Conservation (phyloP, 2,113 vertebrate genomes). For the Calyptomena viridis region DNA sequence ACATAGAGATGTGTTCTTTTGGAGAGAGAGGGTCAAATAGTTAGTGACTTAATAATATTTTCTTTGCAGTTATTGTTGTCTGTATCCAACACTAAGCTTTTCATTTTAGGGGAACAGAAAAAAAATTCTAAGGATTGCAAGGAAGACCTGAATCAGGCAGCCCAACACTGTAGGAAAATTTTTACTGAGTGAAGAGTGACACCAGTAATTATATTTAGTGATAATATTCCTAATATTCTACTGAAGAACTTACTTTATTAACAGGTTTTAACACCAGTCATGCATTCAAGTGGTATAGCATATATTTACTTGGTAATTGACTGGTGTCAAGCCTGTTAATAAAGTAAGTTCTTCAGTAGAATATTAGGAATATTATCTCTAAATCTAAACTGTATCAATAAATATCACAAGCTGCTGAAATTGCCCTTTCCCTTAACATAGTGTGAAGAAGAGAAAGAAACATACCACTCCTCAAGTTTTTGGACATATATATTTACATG, state of each 20-base stretch:
- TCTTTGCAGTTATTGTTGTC: background rate
- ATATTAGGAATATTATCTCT: background rate
- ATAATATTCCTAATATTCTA: background rate
- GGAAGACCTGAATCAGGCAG: background rate
- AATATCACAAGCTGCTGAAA: background rate
- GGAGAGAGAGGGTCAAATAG: background rate
- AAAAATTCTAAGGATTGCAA: background rate
- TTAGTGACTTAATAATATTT: background rate
- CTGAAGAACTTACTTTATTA: background rate
- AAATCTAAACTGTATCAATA: background rate
- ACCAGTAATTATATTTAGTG: background rate
- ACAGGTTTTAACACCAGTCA: background rate
- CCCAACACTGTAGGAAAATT: background rate
- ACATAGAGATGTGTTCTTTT: background rate
- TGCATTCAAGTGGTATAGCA: background rate
- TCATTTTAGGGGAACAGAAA: background rate
- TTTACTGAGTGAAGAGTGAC: background rate
- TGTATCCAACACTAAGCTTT: background rate
- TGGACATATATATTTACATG: background rate
- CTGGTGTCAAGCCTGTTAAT: fast-evolving
- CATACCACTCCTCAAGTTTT: background rate
- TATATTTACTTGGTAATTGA: background rate
- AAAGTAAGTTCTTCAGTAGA: background rate
- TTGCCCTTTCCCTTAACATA: background rate
- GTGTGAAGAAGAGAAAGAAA: background rate